Evolutionary conservation across 1,140 invertebrate species (phyloP).

Genomic region (Delia radicum): DNA sequence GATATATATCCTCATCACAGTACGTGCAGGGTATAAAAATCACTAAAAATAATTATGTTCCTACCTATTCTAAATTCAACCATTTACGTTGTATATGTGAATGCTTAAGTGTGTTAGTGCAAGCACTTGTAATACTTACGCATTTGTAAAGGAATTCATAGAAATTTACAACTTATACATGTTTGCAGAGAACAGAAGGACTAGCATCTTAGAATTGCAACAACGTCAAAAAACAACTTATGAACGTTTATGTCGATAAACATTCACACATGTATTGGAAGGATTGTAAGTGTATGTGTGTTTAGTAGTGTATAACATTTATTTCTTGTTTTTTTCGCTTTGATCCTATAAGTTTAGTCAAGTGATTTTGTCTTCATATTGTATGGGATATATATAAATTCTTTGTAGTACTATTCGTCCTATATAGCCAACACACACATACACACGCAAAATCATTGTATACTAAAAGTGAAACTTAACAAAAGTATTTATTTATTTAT

Average conservation of each 20-base stretch:
- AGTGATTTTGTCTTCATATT: not conserved
- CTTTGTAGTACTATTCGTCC: not conserved
- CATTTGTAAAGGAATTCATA: not conserved
- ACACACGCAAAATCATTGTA: not conserved
- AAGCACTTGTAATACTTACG: not conserved
- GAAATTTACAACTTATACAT: not conserved
- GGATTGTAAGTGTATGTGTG: no score
- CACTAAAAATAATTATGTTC: no score
- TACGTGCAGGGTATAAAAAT: no score
- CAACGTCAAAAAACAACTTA: not conserved
- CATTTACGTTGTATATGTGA: not conserved
- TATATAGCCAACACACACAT: not conserved
- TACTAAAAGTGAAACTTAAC: not conserved
- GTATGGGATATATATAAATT: not conserved
- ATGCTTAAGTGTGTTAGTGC: not conserved
- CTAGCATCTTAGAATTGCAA: not conserved
- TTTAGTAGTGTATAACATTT: not conserved
- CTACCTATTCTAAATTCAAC: no score
- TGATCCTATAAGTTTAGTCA: not conserved
- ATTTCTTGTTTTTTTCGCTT: not conserved
- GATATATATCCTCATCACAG: no score
- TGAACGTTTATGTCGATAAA: not conserved
- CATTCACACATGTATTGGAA: no score
- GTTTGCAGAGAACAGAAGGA: not conserved
- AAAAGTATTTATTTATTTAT: not conserved